Evolutionary conservation across 1,140 invertebrate species (phyloP).

Genomic region (Nomia melanderi): DNA sequence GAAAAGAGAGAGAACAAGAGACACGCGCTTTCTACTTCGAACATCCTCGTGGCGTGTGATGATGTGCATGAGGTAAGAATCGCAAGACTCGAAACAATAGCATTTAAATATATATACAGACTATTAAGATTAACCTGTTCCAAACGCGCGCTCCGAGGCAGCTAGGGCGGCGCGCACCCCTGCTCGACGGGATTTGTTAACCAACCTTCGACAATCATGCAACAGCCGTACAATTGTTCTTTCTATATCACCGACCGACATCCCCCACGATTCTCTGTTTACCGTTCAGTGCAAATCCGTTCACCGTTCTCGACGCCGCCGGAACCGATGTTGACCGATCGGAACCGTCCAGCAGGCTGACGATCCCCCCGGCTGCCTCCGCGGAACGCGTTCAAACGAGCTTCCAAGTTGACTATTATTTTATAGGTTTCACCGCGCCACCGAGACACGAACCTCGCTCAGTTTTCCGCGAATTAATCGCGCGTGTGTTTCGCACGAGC

Average conservation of each 20-base stretch:
- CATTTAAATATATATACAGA: constrained; percentile 9
- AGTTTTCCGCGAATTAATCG: neutral
- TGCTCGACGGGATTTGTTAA: neutral
- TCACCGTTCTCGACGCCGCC: too few relatives aligned
- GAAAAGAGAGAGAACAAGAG: too few relatives aligned
- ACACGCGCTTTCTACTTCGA: constrained; percentile 3
- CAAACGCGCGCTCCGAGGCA: neutral
- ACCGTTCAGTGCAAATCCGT: too few relatives aligned
- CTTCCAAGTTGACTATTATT: constrained; percentile 24
- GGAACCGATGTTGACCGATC: too few relatives aligned
- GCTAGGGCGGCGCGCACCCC: neutral
- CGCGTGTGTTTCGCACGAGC: too few relatives aligned
- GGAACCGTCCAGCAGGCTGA: too few relatives aligned
- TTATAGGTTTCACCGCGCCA: neutral
- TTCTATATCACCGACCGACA: too few relatives aligned
- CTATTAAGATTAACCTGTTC: constrained; percentile 18
- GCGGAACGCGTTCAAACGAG: constrained; percentile 13
- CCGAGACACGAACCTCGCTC: neutral
- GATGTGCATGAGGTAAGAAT: constrained; percentile 25
- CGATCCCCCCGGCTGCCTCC: neutral
- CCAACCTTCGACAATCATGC: constrained; percentile 18
- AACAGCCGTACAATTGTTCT: neutral
- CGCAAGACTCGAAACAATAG: constrained; percentile 30
- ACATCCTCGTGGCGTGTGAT: constrained; percentile 26
- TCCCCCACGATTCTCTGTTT: neutral